Conservation (phyloP, 2,888 invertebrate species). For the Heliconius cydno region DNA sequence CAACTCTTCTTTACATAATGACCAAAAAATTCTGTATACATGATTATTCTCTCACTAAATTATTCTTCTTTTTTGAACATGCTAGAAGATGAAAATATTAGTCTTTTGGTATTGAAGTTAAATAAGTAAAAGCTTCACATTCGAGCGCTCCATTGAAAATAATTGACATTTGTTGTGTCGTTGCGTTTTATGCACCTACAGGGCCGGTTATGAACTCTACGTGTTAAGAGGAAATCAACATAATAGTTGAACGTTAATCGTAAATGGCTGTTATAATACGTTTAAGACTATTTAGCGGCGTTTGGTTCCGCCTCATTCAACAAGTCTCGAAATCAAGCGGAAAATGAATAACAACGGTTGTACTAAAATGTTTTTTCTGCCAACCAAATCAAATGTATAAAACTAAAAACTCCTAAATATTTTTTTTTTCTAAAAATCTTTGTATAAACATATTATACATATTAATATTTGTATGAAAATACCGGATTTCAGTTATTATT, state of each 20-base stretch:
- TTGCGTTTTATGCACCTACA: neutral
- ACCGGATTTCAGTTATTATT: constrained; percentile 11
- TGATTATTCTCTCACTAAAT: neutral
- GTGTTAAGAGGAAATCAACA: neutral
- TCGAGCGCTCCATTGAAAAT: neutral
- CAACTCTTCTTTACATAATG: too few relatives aligned
- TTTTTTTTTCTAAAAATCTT: too few relatives aligned
- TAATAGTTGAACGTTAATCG: neutral
- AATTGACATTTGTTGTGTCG: constrained; percentile 1
- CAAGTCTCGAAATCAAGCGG: too few relatives aligned
- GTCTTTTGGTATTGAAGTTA: neutral
- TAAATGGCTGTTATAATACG: neutral
- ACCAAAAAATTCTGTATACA: too few relatives aligned
- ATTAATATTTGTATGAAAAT: neutral
- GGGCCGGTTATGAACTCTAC: neutral
- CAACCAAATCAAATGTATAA: neutral
- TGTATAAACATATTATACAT: neutral
- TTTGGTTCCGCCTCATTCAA: neutral
- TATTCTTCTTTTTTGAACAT: neutral
- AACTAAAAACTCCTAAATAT: neutral
- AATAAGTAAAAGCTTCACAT: constrained; percentile 4
- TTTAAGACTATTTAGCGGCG: neutral
- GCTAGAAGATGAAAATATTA: neutral
- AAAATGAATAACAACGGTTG: too few relatives aligned
- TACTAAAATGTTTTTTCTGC: too few relatives aligned